Percentiles rank a stretch among this genome's conserved stretches.
phyloP scores from a whole-genome alignment of 2,888 invertebrate genomes.

The Harpagoxenus sublaevis region DNA sequence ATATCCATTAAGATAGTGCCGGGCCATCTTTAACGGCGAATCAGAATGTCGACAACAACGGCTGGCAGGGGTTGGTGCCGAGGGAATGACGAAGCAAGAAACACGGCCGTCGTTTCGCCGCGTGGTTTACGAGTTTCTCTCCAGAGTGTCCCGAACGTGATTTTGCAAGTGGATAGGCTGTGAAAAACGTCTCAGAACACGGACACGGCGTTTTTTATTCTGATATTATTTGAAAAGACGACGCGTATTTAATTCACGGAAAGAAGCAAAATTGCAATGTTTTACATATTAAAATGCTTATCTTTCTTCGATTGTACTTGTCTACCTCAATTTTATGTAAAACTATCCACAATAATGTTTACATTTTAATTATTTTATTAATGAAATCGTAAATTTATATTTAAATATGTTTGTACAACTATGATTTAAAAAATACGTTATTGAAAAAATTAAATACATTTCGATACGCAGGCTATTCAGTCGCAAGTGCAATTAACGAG shows the following conservation, averaged over 20 bases:
- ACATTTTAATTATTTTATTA: neutral
- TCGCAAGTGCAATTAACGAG: neutral
- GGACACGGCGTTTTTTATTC: constrained; percentile 19
- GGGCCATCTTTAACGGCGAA: constrained; percentile 79
- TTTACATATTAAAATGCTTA: neutral
- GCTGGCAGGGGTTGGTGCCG: constrained; percentile 38
- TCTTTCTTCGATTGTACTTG: neutral
- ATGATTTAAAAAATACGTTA: neutral
- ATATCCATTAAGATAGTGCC: constrained; percentile 81
- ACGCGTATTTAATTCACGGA: neutral
- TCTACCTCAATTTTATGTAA: neutral
- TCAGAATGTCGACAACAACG: constrained; percentile 77
- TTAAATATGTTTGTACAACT: neutral
- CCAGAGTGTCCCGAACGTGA: constrained; percentile 71
- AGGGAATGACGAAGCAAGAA: constrained; percentile 67
- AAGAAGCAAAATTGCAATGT: neutral
- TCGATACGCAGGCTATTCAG: neutral
- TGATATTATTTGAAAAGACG: neutral
- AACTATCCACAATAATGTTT: neutral
- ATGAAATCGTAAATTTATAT: neutral
- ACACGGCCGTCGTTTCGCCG: constrained; percentile 72
- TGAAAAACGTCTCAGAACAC: constrained; percentile 70
- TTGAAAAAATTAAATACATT: constrained; percentile 20
- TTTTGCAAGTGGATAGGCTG: constrained; percentile 70
- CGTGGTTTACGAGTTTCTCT: constrained; percentile 74